Base-by-base conservation (phyloP, 2,888 invertebrate genomes). In the Diarsia dahlii region DNA sequence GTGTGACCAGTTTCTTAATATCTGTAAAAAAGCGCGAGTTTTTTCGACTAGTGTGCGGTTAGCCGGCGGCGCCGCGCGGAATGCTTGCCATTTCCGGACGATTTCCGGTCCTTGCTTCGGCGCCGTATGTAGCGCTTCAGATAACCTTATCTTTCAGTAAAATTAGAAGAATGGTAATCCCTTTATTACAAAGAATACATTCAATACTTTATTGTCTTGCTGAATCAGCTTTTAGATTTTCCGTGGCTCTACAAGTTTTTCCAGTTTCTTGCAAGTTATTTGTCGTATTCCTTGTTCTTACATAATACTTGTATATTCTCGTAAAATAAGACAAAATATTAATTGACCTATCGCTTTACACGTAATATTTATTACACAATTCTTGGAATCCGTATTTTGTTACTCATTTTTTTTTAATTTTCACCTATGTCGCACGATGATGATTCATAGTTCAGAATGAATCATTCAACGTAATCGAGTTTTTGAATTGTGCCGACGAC, bases 1-100 rank as follows among this genome's bases (percentile, higher is more conserved):
- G 45, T 63, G 64, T 78, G 78, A 74, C 74, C 68, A 76, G 67
- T 78, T 85, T 78, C 74, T 82, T 81, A 80, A 81, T 79, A 78
- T 78, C 80, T 84, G 81, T 87, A 88, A 90, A 91, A 90, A 90
- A 88, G 84, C 86, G 84, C 91, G 89, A 90, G 85, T 90, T 92
- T 92, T 94, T 94, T 93, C 91, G 92, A 90, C 89, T 90, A 92
- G 90, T 91, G 89, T 92, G 93, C 92, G 94, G 93, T 91, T 89
- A 90, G 90, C 91, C 88, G 89, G 85, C 93, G 86, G 83, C 85
- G 95, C 93, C 95, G 94, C 91, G 94, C 92, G 95, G 96, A 94
- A 96, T 96, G 96, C 93, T 86, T 89, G 95, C 95, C 94, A 96
- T 96, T 96, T 96, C 96, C 96, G 96, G 96, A 95, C 94, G 93